Conservation (phyloP, 2,888 invertebrate species). For the Perithous albicinctus region DNA sequence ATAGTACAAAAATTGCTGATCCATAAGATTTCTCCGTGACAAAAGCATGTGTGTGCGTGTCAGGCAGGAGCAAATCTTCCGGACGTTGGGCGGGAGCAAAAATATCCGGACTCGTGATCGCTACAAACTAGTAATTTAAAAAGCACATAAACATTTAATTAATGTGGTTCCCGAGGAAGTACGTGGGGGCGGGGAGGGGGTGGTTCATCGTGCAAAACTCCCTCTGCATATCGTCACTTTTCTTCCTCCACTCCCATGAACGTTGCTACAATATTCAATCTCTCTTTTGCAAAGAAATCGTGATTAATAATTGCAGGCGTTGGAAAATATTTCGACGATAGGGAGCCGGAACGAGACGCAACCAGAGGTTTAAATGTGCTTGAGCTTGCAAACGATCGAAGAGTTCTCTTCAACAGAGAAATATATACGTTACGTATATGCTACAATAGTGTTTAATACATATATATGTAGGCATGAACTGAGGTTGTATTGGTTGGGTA, state of each 20-base stretch:
- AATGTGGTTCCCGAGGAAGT: slow-evolving; percentile 52
- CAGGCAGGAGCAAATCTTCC: slow-evolving; percentile 16
- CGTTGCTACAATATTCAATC: background rate
- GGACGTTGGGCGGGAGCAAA: too few species aligned
- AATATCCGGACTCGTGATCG: slow-evolving; percentile 18
- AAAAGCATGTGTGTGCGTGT: slow-evolving; percentile 25
- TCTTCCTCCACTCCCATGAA: background rate
- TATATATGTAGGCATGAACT: slow-evolving; percentile 32
- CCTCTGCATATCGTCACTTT: background rate
- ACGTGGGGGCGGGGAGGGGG: background rate
- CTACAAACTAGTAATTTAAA: slow-evolving; percentile 66
- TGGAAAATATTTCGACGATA: background rate
- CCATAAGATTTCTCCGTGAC: too few species aligned
- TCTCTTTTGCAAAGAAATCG: background rate
- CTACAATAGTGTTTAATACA: slow-evolving; percentile 20
- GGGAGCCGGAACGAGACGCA: background rate
- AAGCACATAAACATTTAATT: slow-evolving; percentile 71
- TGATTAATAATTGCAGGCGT: slow-evolving; percentile 14
- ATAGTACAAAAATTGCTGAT: too few species aligned
- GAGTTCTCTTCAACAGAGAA: background rate
- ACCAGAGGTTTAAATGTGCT: background rate
- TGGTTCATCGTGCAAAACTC: slow-evolving; percentile 2
- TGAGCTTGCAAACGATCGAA: slow-evolving; percentile 43
- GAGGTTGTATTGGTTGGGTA: slow-evolving; percentile 53
- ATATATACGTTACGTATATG: background rate